Evolutionary conservation across 2,113 vertebrate genomes (phyloP), one percentile per base, ranked within the genome.

Genomic region (Prochilodus magdalenae): DNA sequence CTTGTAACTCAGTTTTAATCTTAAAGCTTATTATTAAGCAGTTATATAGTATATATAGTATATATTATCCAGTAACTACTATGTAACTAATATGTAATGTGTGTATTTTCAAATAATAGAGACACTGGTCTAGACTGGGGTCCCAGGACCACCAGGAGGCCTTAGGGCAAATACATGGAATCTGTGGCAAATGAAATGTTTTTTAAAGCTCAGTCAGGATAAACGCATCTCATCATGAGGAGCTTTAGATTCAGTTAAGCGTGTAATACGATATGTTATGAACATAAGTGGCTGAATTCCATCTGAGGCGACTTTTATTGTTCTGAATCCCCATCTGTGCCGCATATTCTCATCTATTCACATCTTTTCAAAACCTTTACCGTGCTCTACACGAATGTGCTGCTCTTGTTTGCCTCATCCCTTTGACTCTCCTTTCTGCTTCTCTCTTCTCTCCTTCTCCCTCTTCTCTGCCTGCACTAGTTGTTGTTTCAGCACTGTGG

Each of bases 401-500:
- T 40, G 44, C 51, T 71, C 27, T n/a, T 5, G 44, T 57, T 76
- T 57, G 66, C 49, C 11, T 22, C 18, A 24, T 59, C 73, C 29
- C 57, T 26, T 49, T 13, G 36, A 44, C 70, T 30, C 63, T 65
- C 72, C 29, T 36, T 44, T 29, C 62, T 73, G 73, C 59, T 82
- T 12, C 62, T 3, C 74, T 49, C 59, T 65, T 84, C 55, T 76
- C 20, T 24, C 67, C 73, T 30, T 65, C 20, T 30, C 13, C 71
- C 40, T 81, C 69, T 66, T 60, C 8, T 26, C 67, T 62, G 33
- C 14, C 40, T 29, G 26, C 53, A 47, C 12, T 53, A 40, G 73
- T 83, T 84, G 59, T 80, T 88, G 81, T 86, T 86, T 66, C 70
- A 87, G 82, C 70, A 62, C 71, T 84, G 82, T 78, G 70, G 62